Base-by-base conservation (phyloP, 2,797 vertebrate species). In the Tragopan temminckii region DNA sequence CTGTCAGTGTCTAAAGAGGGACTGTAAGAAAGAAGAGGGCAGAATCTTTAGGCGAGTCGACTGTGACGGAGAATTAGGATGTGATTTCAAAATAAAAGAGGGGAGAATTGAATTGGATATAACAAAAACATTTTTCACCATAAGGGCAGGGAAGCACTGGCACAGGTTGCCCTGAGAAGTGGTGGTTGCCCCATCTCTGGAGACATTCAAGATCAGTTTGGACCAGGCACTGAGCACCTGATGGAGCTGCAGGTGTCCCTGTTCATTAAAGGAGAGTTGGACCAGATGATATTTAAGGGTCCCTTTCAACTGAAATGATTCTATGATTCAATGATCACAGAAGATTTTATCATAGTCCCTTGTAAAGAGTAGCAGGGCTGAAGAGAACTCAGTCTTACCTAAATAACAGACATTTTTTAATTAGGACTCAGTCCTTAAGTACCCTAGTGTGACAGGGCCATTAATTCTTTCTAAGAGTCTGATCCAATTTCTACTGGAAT, bases 381-480 rank as follows among this genome's bases (percentile, higher is more conserved):
- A 55, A 42, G 5, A 79, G 20, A 62, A 35, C 29, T 79, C 61
- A 55, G 13, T 20, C 6, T 66, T 25, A 70, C 38, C 38, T 63
- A 48, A 79, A 70, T 52, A 55, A 0, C 7, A 25, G 4, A 12
- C 4, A 29, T 53, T 50, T 91, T 80, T 31, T 66, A 74, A 62
- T 62, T 63, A 87, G 81, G 9, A 89, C 8, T 6, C 29, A 29
- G 24, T 8, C n/a, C 10, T 87, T 71, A 62, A 50, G 64, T 21
- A 74, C 23, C 10, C 12, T 71, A 36, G 8, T 80, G 53, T 76
- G 57, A 68, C 43, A 68, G n/a, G 46, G 23, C 10, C 45, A 61
- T 86, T 80, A 71, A 35, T 15, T 42, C 61, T 75, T 78, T 71
- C 78, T 59, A 74, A 57, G 53, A 77, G 27, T 19, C 48, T 77